Evolutionary conservation across 2,888 invertebrate species (phyloP).

Genomic region (Xylota sylvarum): DNA sequence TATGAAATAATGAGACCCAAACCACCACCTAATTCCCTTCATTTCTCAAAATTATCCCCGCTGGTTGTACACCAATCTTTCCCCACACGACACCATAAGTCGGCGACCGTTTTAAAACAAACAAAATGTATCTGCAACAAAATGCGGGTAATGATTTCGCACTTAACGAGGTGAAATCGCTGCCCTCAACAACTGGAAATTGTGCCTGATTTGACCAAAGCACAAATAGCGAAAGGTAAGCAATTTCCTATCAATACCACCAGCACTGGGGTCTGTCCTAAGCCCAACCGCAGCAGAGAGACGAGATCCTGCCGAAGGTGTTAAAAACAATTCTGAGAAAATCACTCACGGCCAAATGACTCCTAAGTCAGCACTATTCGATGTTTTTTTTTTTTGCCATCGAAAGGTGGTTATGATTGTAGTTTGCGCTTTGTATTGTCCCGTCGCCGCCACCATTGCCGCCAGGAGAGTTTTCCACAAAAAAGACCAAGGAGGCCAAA

Average conservation of each 20-base stretch:
- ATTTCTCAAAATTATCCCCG: conserved; percentile 30
- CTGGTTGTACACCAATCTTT: background rate
- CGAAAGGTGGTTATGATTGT: conserved; percentile 51
- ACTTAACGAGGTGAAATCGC: conserved; percentile 48
- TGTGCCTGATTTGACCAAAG: conserved; percentile 54
- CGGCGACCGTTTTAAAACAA: conserved; percentile 1
- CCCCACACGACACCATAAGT: background rate
- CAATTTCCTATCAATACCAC: conserved; percentile 63
- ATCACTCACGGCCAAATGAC: conserved; percentile 63
- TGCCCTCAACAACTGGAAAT: conserved; percentile 68
- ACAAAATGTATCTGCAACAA: conserved; percentile 18
- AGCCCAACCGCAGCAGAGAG: conserved; percentile 34
- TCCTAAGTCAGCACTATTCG: conserved; percentile 45
- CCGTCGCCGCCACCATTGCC: conserved; percentile 7
- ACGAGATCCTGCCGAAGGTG: conserved; percentile 68
- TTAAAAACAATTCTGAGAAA: conserved; percentile 69
- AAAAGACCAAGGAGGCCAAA: conserved; percentile 25
- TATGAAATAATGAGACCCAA: conserved; percentile 30
- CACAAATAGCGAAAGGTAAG: conserved; percentile 57
- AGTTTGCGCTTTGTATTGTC: conserved; percentile 56
- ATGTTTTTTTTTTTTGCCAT: background rate
- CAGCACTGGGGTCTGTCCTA: background rate
- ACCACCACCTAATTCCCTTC: conserved; percentile 27
- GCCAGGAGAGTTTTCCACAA: no score
- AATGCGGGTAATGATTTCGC: conserved; percentile 41